These are phyloP conservation scores for Anthophora plumipes DNA, from an alignment of 2,888 invertebrate genomes.

Conservation along the genomic window DNA sequence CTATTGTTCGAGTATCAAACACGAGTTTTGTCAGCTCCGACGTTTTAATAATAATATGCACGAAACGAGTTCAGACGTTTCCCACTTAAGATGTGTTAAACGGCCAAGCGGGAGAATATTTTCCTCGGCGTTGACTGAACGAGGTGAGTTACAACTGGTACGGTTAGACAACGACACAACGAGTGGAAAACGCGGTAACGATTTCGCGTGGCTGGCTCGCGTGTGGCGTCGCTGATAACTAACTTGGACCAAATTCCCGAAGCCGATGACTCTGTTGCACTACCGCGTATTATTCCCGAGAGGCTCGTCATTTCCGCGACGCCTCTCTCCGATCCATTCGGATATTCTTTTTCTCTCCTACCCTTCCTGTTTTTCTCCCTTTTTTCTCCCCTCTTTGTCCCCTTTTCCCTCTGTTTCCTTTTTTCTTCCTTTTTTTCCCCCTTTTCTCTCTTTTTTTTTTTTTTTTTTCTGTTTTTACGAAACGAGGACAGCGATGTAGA, in stretches of 20 bases:
- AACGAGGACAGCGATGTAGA: slow-evolving; percentile 4
- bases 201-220: slow-evolving; percentile 28
- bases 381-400: background rate
- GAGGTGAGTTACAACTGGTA: slow-evolving; percentile 28
- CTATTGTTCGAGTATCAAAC: too few relatives aligned
- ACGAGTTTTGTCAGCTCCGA: too few relatives aligned
- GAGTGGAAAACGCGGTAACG: slow-evolving; percentile 18
- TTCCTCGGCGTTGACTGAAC: slow-evolving; percentile 7
- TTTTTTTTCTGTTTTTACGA: background rate
- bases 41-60: too few relatives aligned
- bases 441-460: background rate
- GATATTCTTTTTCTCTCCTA: background rate
- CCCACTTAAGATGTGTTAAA: too few relatives aligned
- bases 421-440: background rate
- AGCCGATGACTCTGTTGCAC: slow-evolving; percentile 44
- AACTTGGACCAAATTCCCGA: slow-evolving; percentile 40
- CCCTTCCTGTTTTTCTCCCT: background rate
- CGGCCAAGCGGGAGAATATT: slow-evolving; percentile 12
- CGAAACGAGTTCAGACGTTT: too few relatives aligned
- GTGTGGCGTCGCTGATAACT: slow-evolving; percentile 48
- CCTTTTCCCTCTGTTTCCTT: background rate
- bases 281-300: slow-evolving; percentile 26
- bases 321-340: slow-evolving; percentile 18
- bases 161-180: background rate
- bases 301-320: slow-evolving; percentile 32